Base-by-base conservation (phyloP, 2,797 vertebrate species). In the Valencia hispanica region DNA sequence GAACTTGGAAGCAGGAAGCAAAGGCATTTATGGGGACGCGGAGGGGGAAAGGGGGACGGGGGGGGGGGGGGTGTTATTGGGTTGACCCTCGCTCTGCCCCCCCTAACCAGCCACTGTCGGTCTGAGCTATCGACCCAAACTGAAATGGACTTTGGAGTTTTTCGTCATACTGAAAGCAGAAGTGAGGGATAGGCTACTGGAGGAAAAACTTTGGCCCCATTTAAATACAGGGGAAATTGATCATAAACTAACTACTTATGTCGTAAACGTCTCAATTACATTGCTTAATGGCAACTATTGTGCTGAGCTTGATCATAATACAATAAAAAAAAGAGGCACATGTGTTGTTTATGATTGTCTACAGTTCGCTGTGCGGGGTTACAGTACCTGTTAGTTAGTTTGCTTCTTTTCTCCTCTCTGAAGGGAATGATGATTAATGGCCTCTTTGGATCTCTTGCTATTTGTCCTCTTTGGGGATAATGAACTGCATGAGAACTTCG, bases 401-500 rank as follows among this genome's bases (percentile, higher is more conserved):
- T 59, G 72, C 51, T 72, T 82, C 81, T 82, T 69, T 80, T 72
- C 79, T 85, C 65, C 71, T 66, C 73, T 86, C 75, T 88, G 90
- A 93, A 93, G 88, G 91, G 77, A 91, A 93, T 93, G 91, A 89
- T 94, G 92, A 94, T 94, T 93, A 93, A 94, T 94, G 89, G 84
- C 84, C 89, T 90, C 88, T 88, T 92, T 90, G 92, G 92, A 90
- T 93, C 88, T 73, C 87, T 91, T 89, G 92, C 92, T 88, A 59
- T 75, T 89, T 79, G 88, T 92, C 90, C 89, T 87, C 87, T 86
- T 89, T 80, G 77, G 87, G 89, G 79, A 93, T 93, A 94, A 94
- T 94, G 93, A 94, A 94, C 91, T 94, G 92, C 93, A 94, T 93
- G 93, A 92, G 93, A 94, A 93, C 91, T 92, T 87, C 87, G 89